Conservation (phyloP, 2,888 invertebrate species). For the Andrena camellia region DNA sequence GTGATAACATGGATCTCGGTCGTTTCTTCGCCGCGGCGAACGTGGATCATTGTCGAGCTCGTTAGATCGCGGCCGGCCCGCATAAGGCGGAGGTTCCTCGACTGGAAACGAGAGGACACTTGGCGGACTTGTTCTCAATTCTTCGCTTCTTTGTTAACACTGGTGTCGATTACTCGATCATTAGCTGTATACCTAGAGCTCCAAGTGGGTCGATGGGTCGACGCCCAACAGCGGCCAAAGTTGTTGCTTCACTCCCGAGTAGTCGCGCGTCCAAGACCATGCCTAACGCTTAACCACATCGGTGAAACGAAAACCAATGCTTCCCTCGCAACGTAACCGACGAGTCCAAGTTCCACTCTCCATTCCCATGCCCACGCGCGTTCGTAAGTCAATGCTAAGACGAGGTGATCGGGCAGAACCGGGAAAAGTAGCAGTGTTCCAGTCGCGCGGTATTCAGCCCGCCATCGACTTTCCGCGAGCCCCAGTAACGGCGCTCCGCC, state of each 20-base stretch:
- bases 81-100: not conserved
- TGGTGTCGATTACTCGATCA: not conserved
- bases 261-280: not conserved
- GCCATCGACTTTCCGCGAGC: not conserved
- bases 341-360: not conserved
- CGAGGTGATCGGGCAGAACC: not conserved
- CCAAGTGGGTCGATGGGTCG: not conserved
- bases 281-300: not conserved
- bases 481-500: not conserved
- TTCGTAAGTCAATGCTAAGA: constrained; percentile 3
- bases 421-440: constrained; percentile 16
- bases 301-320: not conserved
- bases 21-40: not conserved
- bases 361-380: constrained; percentile 16
- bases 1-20: not conserved
- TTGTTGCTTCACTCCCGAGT: not conserved
- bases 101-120: not conserved
- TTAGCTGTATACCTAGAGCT: not conserved
- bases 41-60: not conserved
- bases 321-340: not conserved
- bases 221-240: not conserved
- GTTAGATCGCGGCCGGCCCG: not conserved
- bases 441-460: constrained; percentile 5
- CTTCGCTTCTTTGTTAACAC: not conserved
- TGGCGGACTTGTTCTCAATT: not conserved